A percentile compares a stretch with the other conserved stretches of the same genome.
Evolutionary conservation across 2,888 invertebrate genomes (phyloP).

Genomic region (Atherix ibis): DNA sequence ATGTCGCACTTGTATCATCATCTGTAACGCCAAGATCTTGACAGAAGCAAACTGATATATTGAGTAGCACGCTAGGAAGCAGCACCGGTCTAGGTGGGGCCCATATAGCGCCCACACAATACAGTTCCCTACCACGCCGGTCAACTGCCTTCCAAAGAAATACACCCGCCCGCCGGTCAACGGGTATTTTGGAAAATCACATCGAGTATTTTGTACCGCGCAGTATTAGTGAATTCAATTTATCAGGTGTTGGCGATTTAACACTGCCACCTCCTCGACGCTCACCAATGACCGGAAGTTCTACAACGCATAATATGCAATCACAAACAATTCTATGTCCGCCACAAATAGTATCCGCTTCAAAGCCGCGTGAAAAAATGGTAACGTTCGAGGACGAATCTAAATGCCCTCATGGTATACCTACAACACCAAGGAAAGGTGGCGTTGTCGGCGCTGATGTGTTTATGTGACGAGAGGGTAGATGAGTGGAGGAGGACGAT

Average conservation of each 20-base stretch:
- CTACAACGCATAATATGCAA: slow-evolving; percentile 22
- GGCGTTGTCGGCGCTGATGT: slow-evolving; percentile 48
- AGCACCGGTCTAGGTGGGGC: slow-evolving; percentile 22
- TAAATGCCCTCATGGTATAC: slow-evolving; percentile 33
- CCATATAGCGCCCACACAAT: slow-evolving; percentile 35
- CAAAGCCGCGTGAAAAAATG: slow-evolving; percentile 53
- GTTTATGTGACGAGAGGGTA: slow-evolving; percentile 56
- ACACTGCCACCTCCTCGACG: slow-evolving; percentile 35
- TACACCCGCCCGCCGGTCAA: slow-evolving; percentile 47
- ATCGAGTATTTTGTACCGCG: slow-evolving; percentile 73
- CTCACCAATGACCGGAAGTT: slow-evolving; percentile 25
- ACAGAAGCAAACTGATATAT: slow-evolving; percentile 35
- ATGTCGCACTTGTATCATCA: slow-evolving; percentile 36
- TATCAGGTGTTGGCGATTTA: slow-evolving; percentile 47
- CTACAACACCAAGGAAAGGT: slow-evolving; percentile 28
- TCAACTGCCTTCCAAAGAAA: slow-evolving; percentile 43
- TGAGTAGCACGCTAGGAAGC: slow-evolving; percentile 30
- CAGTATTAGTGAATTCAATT: slow-evolving; percentile 68
- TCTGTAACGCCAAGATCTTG: slow-evolving; percentile 41
- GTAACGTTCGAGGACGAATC: slow-evolving; percentile 66
- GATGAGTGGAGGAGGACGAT: slow-evolving; percentile 18
- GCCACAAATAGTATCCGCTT: slow-evolving; percentile 26
- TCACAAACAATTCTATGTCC: slow-evolving; percentile 21
- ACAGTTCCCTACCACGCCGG: slow-evolving; percentile 41
- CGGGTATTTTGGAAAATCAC: slow-evolving; percentile 42